Evolutionary conservation across 2,888 invertebrate genomes (phyloP).

Genomic region (Nineta flava): DNA sequence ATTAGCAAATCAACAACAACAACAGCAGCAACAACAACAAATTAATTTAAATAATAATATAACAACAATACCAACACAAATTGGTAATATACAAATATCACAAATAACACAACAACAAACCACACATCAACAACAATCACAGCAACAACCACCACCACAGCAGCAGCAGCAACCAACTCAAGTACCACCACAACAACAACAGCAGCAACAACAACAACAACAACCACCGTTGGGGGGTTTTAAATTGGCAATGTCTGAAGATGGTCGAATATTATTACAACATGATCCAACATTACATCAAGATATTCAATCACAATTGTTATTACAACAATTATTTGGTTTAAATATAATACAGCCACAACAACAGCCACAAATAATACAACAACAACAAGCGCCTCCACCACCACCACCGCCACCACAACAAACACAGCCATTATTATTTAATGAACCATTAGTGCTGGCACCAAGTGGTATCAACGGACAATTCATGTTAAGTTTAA

Average conservation of each 20-base stretch:
- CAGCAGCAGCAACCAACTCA: neutral
- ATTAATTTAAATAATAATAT: neutral
- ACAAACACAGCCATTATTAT: neutral
- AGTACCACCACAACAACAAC: neutral
- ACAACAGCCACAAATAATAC: constrained; percentile 10
- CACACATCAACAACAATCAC: neutral
- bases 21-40: constrained; percentile 10
- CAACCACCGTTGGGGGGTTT: constrained; percentile 31
- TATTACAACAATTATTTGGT: constrained; percentile 27
- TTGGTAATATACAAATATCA: constrained; percentile 30
- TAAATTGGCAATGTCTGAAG: constrained; percentile 48
- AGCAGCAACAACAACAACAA: neutral
- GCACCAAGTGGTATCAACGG: constrained; percentile 6
- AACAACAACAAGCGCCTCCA: neutral
- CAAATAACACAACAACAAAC: constrained; percentile 14
- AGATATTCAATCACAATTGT: constrained; percentile 29
- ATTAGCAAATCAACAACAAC: constrained; percentile 5
- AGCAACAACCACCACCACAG: neutral
- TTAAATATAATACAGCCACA: constrained; percentile 21
- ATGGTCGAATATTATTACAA: constrained; percentile 47
- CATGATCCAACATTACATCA: constrained; percentile 43
- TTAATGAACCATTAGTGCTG: constrained; percentile 6
- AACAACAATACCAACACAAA: constrained; percentile 26
- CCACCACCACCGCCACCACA: constrained; percentile 18
- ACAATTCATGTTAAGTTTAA: constrained; percentile 20